These are phyloP conservation scores for Halocaridina rubra DNA, from an alignment of 2,888 invertebrate species.

Conservation along the genomic window DNA sequence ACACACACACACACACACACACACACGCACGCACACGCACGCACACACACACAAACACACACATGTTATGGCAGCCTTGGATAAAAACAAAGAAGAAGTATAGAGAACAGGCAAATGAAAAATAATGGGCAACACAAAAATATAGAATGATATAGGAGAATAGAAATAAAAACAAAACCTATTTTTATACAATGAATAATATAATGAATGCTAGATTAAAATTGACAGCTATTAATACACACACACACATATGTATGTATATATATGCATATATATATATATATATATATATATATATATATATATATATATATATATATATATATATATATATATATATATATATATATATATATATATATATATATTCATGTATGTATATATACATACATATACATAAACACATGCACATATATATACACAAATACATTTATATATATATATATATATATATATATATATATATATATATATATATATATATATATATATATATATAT, in stretches of 20 bases:
- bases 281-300: slow-evolving; percentile 17
- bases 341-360: slow-evolving; percentile 21
- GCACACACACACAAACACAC: background rate
- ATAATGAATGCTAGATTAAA: background rate
- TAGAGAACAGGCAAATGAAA: too few species aligned
- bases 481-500: too few species aligned
- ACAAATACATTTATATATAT: too few species aligned
- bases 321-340: background rate
- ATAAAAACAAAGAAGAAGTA: background rate
- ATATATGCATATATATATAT: slow-evolving; percentile 18
- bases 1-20: background rate
- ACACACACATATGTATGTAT: slow-evolving; percentile 11
- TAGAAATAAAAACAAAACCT: background rate
- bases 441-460: too few species aligned
- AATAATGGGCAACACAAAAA: too few species aligned
- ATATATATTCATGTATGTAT: slow-evolving; percentile 15
- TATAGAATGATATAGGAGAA: background rate
- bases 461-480: too few species aligned
- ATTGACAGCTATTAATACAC: background rate
- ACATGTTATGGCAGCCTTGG: background rate
- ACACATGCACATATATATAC: background rate
- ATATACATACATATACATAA: background rate
- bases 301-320: slow-evolving; percentile 15
- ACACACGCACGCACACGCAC: background rate
- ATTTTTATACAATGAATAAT: background rate